These are phyloP conservation scores for Rhorus exstirpatorius DNA, from an alignment of 2,888 invertebrate species.

Conservation along the genomic window DNA sequence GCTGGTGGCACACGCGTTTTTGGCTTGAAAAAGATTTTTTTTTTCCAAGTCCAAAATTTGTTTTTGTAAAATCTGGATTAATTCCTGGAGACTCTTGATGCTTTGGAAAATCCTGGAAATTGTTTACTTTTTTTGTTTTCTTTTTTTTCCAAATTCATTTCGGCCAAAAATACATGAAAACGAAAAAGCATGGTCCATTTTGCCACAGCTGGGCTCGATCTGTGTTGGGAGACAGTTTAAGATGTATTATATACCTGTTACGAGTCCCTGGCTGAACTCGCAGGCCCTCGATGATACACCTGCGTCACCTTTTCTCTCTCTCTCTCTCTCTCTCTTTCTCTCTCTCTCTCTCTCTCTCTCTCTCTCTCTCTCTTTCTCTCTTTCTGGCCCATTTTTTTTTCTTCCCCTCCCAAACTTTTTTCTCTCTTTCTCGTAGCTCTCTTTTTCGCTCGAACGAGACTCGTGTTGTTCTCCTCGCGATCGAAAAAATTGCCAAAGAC, in stretches of 20 bases:
- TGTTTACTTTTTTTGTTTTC: too few relatives aligned
- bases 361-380: too few relatives aligned
- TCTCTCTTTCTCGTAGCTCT: slow-evolving; percentile 1
- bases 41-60: too few relatives aligned
- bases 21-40: too few relatives aligned
- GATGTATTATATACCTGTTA: slow-evolving; percentile 61
- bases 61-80: too few relatives aligned
- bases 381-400: neutral
- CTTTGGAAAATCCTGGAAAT: too few relatives aligned
- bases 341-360: slow-evolving; percentile 58
- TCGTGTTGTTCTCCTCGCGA: slow-evolving; percentile 5
- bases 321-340: slow-evolving; percentile 49
- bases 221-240: slow-evolving; percentile 10
- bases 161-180: too few relatives aligned
- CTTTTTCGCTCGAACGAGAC: slow-evolving; percentile 2
- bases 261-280: slow-evolving; percentile 14
- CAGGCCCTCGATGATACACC: slow-evolving; percentile 35
- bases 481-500: too few relatives aligned
- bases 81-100: too few relatives aligned
- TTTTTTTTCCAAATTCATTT: too few relatives aligned
- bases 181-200: slow-evolving; percentile 33
- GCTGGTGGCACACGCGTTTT: too few relatives aligned
- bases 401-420: neutral
- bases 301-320: slow-evolving; percentile 50
- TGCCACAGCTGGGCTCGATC: slow-evolving; percentile 39